Conservation (phyloP, 2,888 invertebrate species). For the Noctua comes region DNA sequence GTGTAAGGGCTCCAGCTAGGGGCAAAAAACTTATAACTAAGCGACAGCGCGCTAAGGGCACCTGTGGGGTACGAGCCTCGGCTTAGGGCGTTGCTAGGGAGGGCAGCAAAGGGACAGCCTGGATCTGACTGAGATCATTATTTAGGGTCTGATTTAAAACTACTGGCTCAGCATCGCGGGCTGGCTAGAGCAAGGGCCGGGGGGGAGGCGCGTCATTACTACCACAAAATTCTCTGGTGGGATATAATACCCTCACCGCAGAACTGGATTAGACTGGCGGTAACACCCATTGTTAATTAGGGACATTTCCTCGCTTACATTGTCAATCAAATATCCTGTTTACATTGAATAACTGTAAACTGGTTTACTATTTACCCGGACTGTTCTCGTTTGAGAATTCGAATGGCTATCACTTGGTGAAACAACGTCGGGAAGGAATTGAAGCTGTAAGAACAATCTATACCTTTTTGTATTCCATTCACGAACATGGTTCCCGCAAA, state of each 20-base stretch:
- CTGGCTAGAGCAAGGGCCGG: too few relatives aligned
- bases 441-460: constrained; percentile 47
- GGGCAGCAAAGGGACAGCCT: too few relatives aligned
- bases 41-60: too few relatives aligned
- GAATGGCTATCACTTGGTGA: constrained; percentile 18
- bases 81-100: too few relatives aligned
- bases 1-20: too few relatives aligned
- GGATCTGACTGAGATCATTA: too few relatives aligned
- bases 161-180: too few relatives aligned
- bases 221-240: background rate
- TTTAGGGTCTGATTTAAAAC: too few relatives aligned
- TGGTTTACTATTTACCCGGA: constrained; percentile 3
- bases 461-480: constrained; percentile 49
- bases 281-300: constrained; percentile 16
- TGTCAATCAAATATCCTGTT: constrained; percentile 8
- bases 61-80: too few relatives aligned
- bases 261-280: constrained; percentile 4
- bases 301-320: background rate
- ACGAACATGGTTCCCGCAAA: constrained; percentile 49
- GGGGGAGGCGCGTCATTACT: too few relatives aligned
- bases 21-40: too few relatives aligned
- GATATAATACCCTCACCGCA: background rate
- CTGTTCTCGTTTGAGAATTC: constrained; percentile 8
- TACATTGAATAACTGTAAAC: constrained; percentile 14
- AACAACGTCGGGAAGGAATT: constrained; percentile 41